These are phyloP conservation scores for Eulemur albifrons DNA, from an alignment of 2,797 vertebrate species.

Conservation along the genomic window DNA sequence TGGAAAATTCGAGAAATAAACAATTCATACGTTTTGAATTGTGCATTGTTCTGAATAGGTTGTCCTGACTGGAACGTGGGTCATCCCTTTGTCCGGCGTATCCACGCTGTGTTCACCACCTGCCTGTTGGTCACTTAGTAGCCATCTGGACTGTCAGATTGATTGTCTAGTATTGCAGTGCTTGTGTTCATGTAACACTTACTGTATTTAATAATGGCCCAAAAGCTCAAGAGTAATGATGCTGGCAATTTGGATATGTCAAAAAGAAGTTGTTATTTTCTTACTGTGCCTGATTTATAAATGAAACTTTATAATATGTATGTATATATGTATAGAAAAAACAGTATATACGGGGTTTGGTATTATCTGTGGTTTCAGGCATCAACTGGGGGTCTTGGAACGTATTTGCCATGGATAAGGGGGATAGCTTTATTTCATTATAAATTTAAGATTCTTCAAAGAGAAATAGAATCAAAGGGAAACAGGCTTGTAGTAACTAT, in stretches of 20 bases:
- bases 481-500: neutral
- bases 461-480: slow-evolving; percentile 19
- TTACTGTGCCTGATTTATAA: neutral
- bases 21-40: neutral
- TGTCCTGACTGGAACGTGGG: neutral
- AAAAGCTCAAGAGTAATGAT: neutral
- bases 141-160: neutral
- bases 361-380: neutral
- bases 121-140: neutral
- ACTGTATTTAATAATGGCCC: neutral
- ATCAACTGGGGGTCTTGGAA: neutral
- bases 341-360: neutral
- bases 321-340: neutral
- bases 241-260: neutral
- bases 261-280: neutral
- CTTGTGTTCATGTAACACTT: neutral
- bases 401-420: neutral
- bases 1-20: neutral
- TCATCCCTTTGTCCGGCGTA: neutral
- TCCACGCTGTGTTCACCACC: neutral
- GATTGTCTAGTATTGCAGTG: neutral
- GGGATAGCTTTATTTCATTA: neutral
- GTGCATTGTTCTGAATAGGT: neutral
- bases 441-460: slow-evolving; percentile 8
- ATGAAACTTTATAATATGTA: neutral